Evolutionary conservation across 2,113 vertebrate species (phyloP).

Genomic region (Speoplatyrhinus poulsoni): DNA sequence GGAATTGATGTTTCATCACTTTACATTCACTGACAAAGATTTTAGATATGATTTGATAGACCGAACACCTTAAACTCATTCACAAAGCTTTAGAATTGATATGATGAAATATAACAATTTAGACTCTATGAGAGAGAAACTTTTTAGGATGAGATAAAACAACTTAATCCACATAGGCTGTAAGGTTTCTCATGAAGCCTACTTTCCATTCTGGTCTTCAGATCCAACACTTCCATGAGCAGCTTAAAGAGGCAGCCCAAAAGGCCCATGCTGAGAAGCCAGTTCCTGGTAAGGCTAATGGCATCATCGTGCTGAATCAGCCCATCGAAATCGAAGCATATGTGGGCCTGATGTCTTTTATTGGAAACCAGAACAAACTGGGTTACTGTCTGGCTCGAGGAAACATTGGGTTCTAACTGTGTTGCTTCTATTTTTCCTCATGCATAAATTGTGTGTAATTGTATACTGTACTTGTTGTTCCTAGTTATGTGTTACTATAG

Average conservation of each 20-base stretch:
- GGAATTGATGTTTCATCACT: no score
- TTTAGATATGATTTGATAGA: neutral
- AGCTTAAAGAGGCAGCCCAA: slow-evolving; percentile 71
- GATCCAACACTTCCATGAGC: slow-evolving; percentile 75
- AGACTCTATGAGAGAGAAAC: neutral
- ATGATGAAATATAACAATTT: neutral
- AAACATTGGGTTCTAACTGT: slow-evolving; percentile 79
- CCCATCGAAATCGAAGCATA: slow-evolving; percentile 77
- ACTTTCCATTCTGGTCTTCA: slow-evolving; percentile 42
- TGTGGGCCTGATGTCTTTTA: slow-evolving; percentile 78
- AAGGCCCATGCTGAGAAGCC: slow-evolving; percentile 63
- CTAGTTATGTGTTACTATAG: no score
- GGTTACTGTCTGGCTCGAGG: slow-evolving; percentile 82
- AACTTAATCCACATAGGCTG: neutral
- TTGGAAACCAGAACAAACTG: slow-evolving; percentile 83
- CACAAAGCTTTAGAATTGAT: neutral
- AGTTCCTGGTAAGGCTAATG: slow-evolving; percentile 70
- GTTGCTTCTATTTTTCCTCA: neutral
- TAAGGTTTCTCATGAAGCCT: neutral
- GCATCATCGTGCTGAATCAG: slow-evolving; percentile 75
- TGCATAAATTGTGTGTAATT: neutral
- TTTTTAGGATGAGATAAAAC: neutral
- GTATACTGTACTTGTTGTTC: no score
- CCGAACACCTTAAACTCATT: neutral
- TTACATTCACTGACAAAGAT: neutral